These are phyloP conservation scores for Hyles lineata DNA, from an alignment of 2,888 invertebrate genomes.

Conservation along the genomic window DNA sequence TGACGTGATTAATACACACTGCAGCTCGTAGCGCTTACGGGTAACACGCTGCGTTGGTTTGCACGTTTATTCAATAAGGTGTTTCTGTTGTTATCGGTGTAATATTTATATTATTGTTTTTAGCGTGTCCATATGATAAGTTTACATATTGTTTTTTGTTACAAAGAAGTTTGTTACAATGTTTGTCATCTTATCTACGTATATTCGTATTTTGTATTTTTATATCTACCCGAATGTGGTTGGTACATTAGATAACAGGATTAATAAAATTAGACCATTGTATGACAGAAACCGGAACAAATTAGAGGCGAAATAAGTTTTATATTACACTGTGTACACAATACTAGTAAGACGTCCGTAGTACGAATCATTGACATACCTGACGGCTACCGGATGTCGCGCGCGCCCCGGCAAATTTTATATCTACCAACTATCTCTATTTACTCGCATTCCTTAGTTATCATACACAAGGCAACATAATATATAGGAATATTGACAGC, in stretches of 20 bases:
- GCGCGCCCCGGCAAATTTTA: too few species aligned
- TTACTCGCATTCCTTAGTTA: too few species aligned
- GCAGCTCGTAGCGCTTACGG: background rate
- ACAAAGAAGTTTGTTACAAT: background rate
- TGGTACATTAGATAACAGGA: too few species aligned
- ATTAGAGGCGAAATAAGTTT: background rate
- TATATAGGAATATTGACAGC: too few species aligned
- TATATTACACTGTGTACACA: background rate
- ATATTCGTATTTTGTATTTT: too few species aligned
- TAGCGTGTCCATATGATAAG: background rate
- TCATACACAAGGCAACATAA: too few species aligned
- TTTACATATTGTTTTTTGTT: background rate
- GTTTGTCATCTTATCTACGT: too few species aligned
- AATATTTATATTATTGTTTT: background rate
- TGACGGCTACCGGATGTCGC: background rate
- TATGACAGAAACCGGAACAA: too few species aligned
- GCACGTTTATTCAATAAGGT: background rate
- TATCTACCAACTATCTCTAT: too few species aligned
- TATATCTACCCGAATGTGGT: too few species aligned
- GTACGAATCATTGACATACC: slow-evolving; percentile 8
- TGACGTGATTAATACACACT: slow-evolving; percentile 10
- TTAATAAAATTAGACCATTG: too few species aligned
- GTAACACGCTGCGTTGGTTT: background rate
- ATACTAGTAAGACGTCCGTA: background rate
- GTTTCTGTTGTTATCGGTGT: background rate